Percentiles rank a stretch among this genome's conserved stretches.
These are phyloP conservation scores for Rhabdomys dilectus DNA, from an alignment of 2,113 vertebrate species.

Conservation along the genomic window DNA sequence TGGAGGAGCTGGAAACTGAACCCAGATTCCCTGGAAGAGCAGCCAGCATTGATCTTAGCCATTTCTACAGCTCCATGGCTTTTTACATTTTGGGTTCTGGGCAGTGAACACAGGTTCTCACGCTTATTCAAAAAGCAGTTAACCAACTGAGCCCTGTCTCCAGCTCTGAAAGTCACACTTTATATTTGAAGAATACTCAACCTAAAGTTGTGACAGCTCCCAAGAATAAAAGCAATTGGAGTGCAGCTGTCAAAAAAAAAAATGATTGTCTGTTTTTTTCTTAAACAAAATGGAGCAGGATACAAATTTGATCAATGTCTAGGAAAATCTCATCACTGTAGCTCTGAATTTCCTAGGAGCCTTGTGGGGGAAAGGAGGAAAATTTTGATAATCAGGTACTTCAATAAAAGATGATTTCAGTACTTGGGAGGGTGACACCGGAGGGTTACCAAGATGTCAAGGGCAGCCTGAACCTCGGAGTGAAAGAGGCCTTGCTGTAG, in stretches of 20 bases:
- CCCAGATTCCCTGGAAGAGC: background rate
- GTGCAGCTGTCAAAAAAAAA: conserved; percentile 23
- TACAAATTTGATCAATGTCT: conserved; percentile 3
- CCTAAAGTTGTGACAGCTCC: background rate
- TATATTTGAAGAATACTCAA: conserved; percentile 21
- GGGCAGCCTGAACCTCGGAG: too few species aligned
- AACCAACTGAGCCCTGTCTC: background rate
- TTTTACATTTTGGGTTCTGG: background rate
- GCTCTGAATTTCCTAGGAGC: conserved; percentile 30
- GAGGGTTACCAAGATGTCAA: background rate
- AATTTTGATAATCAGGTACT: conserved; percentile 4
- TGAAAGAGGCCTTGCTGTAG: too few species aligned
- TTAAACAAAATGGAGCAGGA: conserved; percentile 36
- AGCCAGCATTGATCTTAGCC: background rate
- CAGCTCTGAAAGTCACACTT: background rate
- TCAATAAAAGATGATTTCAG: background rate
- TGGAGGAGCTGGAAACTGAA: background rate
- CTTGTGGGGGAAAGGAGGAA: background rate
- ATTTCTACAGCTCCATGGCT: background rate
- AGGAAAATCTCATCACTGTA: conserved; percentile 16
- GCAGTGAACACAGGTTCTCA: background rate
- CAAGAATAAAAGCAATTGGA: conserved; percentile 48
- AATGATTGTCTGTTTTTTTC: background rate
- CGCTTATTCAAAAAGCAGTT: background rate
- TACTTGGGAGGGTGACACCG: background rate